phyloP scores from a whole-genome alignment of 2,888 invertebrate genomes.

The Cephus pygmeus region DNA sequence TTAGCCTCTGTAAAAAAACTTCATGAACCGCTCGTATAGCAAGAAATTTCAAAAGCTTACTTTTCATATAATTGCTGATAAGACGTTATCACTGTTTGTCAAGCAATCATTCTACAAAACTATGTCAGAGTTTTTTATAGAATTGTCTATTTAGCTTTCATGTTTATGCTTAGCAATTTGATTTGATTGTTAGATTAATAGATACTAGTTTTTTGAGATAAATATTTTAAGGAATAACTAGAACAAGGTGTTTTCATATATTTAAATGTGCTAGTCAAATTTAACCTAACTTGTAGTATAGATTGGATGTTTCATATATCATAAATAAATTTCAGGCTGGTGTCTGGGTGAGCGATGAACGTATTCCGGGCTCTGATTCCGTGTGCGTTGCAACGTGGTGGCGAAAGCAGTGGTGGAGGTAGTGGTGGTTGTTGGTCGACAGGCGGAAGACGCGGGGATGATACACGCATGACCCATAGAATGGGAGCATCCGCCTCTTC shows the following conservation, averaged over 20 bases:
- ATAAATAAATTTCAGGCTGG: conserved; percentile 62
- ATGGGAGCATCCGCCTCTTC: conserved; percentile 66
- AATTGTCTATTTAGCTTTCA: not conserved
- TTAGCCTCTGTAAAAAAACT: not conserved
- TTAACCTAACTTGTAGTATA: not conserved
- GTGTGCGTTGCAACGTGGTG: conserved; percentile 71
- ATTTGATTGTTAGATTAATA: not conserved
- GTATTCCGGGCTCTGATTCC: conserved; percentile 71
- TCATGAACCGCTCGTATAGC: not conserved
- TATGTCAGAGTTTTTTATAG: not conserved
- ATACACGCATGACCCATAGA: conserved; percentile 64
- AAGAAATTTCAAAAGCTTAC: not conserved
- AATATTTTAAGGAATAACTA: not conserved
- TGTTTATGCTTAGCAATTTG: not conserved
- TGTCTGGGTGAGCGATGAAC: conserved; percentile 73
- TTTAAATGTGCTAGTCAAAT: not conserved
- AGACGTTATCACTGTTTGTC: not conserved
- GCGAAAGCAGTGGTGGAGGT: conserved; percentile 52
- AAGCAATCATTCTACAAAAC: not conserved
- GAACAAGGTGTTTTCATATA: not conserved
- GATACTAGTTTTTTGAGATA: not conserved
- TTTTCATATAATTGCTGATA: not conserved
- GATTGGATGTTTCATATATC: not conserved
- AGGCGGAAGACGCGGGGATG: conserved; percentile 39
- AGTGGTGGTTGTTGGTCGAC: conserved; percentile 34